Base-by-base conservation (phyloP, 2,888 invertebrate species). In the Siphlonurus alternatus region DNA sequence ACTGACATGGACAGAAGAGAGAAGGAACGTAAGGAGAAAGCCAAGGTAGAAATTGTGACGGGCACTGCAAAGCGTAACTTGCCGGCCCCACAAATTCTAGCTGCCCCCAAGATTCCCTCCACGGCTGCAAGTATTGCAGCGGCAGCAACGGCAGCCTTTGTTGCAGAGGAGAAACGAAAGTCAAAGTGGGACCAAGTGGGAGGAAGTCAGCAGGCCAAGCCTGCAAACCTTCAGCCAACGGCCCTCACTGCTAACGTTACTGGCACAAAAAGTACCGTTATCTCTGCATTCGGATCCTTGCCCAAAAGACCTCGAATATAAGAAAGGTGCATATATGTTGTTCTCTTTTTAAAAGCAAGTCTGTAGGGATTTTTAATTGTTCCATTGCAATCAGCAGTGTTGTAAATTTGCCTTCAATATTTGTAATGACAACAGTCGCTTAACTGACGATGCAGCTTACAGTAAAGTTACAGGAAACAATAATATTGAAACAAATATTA, bases 151-250 rank as follows among this genome's bases (percentile, higher is more conserved):
- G 70, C 25, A 38, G 23, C 25, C 25, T 59, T 24, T 10, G 71
- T 70, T 24, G 69, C 62, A 22, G 71, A 69, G 38, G 68, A 69
- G 25, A 73, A 71, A 64, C 79, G 93, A 64, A 93, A 92, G 77
- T 92, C 92, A 2, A 93, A 93, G 75, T 93, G 93, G 93, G 93
- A 93, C 76, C 92, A 92, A 74, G 89, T 91, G 60, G 74, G 72
- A 19, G 67, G 67, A 19, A 63, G 65, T 54, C 84, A 61, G 78
- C 81, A 53, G 74, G 56, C 59, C 20, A 20, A 56, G 25, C 54
- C 59, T 10, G 62, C 80, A 85, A 7, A n/a, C n/a, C n/a, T n/a
- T n/a, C 86, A 86, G 72, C 84, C 87, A 53, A 85, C 89, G 0
- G 59, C 64, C 23, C 77, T 91, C 53, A 89, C 92, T 1, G 85